These are phyloP conservation scores for Propithecus coquereli DNA, from an alignment of 2,113 vertebrate species.

Conservation along the genomic window DNA sequence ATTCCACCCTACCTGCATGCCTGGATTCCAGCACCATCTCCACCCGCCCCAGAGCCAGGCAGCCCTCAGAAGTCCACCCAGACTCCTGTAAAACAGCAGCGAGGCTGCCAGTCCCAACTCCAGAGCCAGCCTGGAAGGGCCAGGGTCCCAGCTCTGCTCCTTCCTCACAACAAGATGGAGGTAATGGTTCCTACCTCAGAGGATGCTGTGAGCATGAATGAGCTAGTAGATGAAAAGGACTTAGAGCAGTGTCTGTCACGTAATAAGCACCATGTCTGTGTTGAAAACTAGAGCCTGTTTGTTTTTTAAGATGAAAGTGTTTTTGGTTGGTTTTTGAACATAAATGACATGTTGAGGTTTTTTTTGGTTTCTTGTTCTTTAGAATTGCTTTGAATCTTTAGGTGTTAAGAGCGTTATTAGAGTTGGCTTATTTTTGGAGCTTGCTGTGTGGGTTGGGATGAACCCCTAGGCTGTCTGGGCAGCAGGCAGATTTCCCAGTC, in stretches of 20 bases:
- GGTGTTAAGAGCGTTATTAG: neutral
- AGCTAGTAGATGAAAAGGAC: neutral
- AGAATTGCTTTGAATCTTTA: neutral
- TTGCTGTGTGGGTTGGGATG: rapidly evolving
- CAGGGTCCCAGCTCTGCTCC: neutral
- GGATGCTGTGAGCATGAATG: too few relatives aligned
- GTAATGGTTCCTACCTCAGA: neutral
- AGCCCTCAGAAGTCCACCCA: neutral
- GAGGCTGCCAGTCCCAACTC: neutral
- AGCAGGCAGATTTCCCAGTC: neutral
- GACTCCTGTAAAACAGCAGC: neutral
- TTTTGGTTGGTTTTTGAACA: neutral
- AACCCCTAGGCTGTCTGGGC: neutral
- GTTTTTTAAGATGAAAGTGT: neutral
- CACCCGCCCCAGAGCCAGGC: neutral
- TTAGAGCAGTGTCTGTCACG: neutral
- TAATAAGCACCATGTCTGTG: rapidly evolving
- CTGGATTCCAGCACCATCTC: neutral
- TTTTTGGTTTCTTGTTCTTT: neutral
- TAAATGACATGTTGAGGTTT: neutral
- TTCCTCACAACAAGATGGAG: neutral
- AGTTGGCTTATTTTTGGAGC: neutral
- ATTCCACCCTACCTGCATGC: neutral
- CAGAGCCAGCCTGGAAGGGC: rapidly evolving
- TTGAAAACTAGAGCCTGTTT: neutral